Evolutionary conservation across 2,113 vertebrate genomes (phyloP), one percentile per base, ranked within the genome.

Genomic region (Phalacrocorax aristotelis): DNA sequence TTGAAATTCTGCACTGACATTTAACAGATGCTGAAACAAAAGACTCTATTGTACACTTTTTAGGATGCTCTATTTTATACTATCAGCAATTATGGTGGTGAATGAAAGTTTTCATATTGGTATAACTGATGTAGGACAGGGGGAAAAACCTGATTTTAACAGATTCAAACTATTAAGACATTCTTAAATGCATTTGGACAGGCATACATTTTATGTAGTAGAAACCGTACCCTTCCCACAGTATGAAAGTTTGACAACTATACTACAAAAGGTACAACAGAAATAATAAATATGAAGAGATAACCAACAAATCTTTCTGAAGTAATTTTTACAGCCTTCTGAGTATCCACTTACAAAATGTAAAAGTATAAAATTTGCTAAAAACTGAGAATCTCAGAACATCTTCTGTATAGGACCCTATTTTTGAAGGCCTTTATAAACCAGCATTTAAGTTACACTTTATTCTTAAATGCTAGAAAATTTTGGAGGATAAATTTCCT

Each of bases 11-110:
- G 72, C 60, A 60, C 82, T 95, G 96, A 98, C 93, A 93, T 95
- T 95, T 97, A 96, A 95, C 97, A 98, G 96, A 98, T 97, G 97
- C 81, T 97, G 92, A 97, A 97, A 97, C 88, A 96, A 97, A 96
- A 96, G 82, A 36, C 89, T 93, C 83, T 71, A 94, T 64, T 97
- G 80, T 97, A 95, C 86, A 95, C 95, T 98, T 98, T 97, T 95
- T 96, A 97, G 96, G 94, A 98, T 98, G 96, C 96, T 97, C 30
- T 94, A 87, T 97, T 97, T 98, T 93, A 96, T 95, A 96, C 68
- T 52, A 95, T 89, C 76, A 96, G 77, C 84, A 82, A 96, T 96
- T 97, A 96, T 70, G 85, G 89, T 71, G 62, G 52, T 69, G 85
- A 96, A 98, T 94, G 92, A 78, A 92, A 95, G 61, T 93, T 98